Evolutionary conservation across 1,140 invertebrate species (phyloP), one percentile per base, ranked within the genome.

Genomic region (Zaprionus kolodkinae): DNA sequence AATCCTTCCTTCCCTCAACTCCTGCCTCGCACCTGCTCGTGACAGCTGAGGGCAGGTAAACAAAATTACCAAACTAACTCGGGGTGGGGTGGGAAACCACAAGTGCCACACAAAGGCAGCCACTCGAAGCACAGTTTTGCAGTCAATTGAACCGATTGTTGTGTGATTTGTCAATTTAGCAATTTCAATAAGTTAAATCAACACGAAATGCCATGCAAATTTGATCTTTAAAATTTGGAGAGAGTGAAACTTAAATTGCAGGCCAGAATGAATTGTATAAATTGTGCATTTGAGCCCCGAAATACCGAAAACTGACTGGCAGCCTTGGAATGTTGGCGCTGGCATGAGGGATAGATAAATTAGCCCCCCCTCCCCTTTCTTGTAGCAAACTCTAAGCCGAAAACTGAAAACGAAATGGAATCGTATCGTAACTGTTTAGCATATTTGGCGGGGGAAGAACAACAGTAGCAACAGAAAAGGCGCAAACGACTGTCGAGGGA

Each of bases 361-460:
- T 88, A 72, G 55, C 9, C 43, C 2, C 9, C n/a, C 6, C 27
- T 30, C 27, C 27, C 10, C 12, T 25, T 17, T 25, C 27, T 61
- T n/a, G 15, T 43, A 59, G 38, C 25, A 65, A 65, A 55, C 50
- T 35, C 15, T 17, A 62, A 50, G 21, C 38, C 40, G 63, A 30
- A 65, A 64, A 21, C 66, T 54, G 76, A 36, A 66, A 52, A 73
- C 55, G 54, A 57, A 63, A 73, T 45, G 68, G 67, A 74, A 76
- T 76, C 64, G 77, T 55, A 70, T 69, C 45, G 70, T 72, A 85
- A 76, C 85, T 85, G 78, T 65, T 85, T 81, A 89, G 71, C 75
- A 85, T 85, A 83, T 74, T 76, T 67, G 57, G 66, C 56, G 57
- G 61, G 25, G 45, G 54, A 56, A 45, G 40, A 15, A 17, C 6